phyloP scores from a whole-genome alignment of 1,140 invertebrate genomes.

The Nautilus pompilius region DNA sequence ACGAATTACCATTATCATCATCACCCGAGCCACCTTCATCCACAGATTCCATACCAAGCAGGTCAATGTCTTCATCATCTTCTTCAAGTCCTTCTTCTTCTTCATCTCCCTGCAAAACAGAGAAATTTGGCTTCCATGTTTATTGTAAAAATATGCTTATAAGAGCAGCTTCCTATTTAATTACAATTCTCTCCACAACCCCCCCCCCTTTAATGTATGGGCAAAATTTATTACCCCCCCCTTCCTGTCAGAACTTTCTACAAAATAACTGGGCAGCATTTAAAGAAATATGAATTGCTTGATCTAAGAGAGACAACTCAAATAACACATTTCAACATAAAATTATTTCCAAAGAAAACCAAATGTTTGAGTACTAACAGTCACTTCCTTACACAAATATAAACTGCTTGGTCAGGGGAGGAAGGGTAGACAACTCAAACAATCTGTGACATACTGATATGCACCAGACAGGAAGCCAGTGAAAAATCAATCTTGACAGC shows the following conservation, averaged over 20 bases:
- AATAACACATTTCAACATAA: too few relatives aligned
- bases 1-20: slow-evolving; percentile 44
- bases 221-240: slow-evolving; percentile 53
- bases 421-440: neutral
- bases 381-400: slow-evolving; percentile 1
- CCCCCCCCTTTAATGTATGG: slow-evolving; percentile 12
- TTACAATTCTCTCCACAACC: neutral
- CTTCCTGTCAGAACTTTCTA: slow-evolving; percentile 60
- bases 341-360: too few relatives aligned
- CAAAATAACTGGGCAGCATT: slow-evolving; percentile 3
- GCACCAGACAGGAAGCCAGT: neutral
- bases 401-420: neutral
- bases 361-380: too few relatives aligned
- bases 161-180: neutral
- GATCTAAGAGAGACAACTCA: too few relatives aligned
- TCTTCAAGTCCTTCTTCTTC: slow-evolving; percentile 47
- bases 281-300: slow-evolving; percentile 2
- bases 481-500: neutral
- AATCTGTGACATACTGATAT: neutral
- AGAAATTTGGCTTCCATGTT: slow-evolving; percentile 9
- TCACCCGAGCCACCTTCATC: slow-evolving; percentile 57
- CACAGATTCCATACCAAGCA: slow-evolving; percentile 43
- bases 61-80: slow-evolving; percentile 8
- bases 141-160: slow-evolving; percentile 6
- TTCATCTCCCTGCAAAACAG: slow-evolving; percentile 38